Percentiles rank a stretch among this genome's conserved stretches.
Evolutionary conservation across 2,113 vertebrate species (phyloP).

Genomic region (Alligator mississippiensis): DNA sequence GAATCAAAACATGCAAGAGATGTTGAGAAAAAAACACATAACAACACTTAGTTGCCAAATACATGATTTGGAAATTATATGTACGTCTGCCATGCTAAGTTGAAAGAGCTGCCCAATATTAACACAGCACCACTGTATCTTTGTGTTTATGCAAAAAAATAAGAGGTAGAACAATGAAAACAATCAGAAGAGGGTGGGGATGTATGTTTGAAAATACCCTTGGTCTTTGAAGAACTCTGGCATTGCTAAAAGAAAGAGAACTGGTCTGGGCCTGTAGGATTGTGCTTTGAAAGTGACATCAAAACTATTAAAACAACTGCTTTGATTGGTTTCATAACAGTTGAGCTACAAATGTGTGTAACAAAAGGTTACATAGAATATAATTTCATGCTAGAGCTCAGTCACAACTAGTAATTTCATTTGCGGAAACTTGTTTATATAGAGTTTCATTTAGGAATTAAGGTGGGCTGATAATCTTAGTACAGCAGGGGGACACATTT

Average conservation of each 20-base stretch:
- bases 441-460: background rate
- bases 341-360: background rate
- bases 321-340: conserved; percentile 34
- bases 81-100: background rate
- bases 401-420: background rate
- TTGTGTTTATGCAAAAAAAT: background rate
- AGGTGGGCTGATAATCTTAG: background rate
- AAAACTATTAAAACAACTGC: conserved; percentile 52
- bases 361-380: background rate
- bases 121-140: background rate
- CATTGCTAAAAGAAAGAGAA: conserved; percentile 36
- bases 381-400: background rate
- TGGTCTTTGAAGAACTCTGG: conserved; percentile 32
- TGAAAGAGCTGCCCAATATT: background rate
- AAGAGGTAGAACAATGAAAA: conserved; percentile 2
- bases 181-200: background rate
- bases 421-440: conserved; percentile 13
- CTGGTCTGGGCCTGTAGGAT: conserved; percentile 33
- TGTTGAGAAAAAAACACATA: background rate
- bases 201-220: conserved; percentile 7
- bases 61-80: background rate
- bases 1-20: background rate
- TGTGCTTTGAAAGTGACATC: background rate
- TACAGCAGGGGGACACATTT: background rate
- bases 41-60: background rate